These are phyloP conservation scores for Hydrolagus affinis DNA, from an alignment of 2,113 vertebrate species.

Conservation along the genomic window DNA sequence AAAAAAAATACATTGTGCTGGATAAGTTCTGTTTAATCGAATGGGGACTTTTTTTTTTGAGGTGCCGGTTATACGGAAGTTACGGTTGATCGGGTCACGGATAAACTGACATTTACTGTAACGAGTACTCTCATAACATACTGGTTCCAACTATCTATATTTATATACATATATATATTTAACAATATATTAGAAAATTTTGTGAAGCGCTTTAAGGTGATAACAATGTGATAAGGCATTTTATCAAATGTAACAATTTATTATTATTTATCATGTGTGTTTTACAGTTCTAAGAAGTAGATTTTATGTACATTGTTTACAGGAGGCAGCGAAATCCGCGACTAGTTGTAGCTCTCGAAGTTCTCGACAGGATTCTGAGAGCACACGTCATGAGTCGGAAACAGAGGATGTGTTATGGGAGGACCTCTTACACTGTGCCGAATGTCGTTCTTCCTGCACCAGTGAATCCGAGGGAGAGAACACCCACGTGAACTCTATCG, in stretches of 20 bases:
- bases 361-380: constrained; percentile 89
- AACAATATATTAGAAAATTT: neutral
- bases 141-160: neutral
- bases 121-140: too few relatives aligned
- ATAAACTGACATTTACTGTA: too few relatives aligned
- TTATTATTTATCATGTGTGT: neutral
- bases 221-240: too few relatives aligned
- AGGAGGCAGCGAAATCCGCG: constrained; percentile 83
- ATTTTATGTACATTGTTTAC: constrained; percentile 40
- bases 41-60: too few relatives aligned
- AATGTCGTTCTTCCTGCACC: constrained; percentile 84
- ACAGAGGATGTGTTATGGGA: constrained; percentile 95
- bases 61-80: too few relatives aligned
- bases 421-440: constrained; percentile 88
- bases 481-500: constrained; percentile 61
- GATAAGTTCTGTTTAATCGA: too few relatives aligned
- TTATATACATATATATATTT: neutral
- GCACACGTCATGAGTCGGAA: constrained; percentile 84
- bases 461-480: constrained; percentile 89
- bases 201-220: too few relatives aligned
- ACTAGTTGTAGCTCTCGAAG: constrained; percentile 91
- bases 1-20: too few relatives aligned
- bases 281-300: neutral
- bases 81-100: too few relatives aligned
- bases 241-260: too few relatives aligned